Conservation (phyloP, 2,113 vertebrate genomes). For the Morone saxatilis region DNA sequence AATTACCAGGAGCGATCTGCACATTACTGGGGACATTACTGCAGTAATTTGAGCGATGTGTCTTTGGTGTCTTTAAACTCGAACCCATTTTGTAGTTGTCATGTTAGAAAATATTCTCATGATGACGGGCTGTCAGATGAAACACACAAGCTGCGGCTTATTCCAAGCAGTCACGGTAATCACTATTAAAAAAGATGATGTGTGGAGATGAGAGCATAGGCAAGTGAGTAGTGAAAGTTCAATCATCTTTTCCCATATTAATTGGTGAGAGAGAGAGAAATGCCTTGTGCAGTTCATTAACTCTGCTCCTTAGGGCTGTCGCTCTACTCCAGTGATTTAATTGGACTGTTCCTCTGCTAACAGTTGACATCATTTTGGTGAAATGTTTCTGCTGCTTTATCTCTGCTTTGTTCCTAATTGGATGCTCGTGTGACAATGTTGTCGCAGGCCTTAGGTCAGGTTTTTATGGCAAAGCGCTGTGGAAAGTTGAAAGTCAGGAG, state of each 20-base stretch:
- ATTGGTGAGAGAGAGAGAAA: conserved; percentile 66
- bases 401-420: conserved; percentile 70
- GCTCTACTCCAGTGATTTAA: conserved; percentile 67
- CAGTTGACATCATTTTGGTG: conserved; percentile 60
- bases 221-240: conserved; percentile 35
- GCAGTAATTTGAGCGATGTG: conserved; percentile 11
- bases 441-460: conserved; percentile 35
- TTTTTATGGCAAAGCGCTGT: conserved; percentile 41
- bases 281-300: conserved; percentile 69
- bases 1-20: background rate
- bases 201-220: conserved; percentile 34
- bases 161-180: conserved; percentile 20
- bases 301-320: conserved; percentile 57
- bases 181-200: conserved; percentile 28
- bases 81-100: conserved; percentile 7
- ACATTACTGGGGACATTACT: conserved; percentile 8
- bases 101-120: background rate
- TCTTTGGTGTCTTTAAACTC: conserved; percentile 24
- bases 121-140: conserved; percentile 22
- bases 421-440: conserved; percentile 45
- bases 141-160: conserved; percentile 33
- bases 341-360: conserved; percentile 70
- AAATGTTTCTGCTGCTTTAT: conserved; percentile 68
- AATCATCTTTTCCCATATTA: conserved; percentile 59
- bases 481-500: conserved; percentile 36